phyloP scores from a whole-genome alignment of 53 echinoderm and acorn worm genomes.

The Glandiceps talaboti region DNA sequence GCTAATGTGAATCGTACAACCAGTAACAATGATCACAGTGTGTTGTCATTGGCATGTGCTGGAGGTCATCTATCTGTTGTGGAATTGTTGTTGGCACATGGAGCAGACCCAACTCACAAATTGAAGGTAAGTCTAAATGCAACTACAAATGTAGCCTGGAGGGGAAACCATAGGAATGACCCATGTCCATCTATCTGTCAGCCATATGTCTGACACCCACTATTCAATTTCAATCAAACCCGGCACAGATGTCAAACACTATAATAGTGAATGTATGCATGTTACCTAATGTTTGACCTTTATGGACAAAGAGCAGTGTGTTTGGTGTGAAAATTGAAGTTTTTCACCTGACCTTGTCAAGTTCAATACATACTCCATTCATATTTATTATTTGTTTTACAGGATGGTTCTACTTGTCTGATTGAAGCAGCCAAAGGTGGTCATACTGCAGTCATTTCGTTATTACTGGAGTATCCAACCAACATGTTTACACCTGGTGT shows the following conservation, averaged over 20 bases:
- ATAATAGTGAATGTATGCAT: too few relatives aligned
- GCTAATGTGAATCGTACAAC: constrained; percentile 94
- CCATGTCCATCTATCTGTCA: too few relatives aligned
- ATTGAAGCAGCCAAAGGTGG: constrained; percentile 98
- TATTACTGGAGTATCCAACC: constrained; percentile 77
- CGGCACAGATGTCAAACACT: too few relatives aligned
- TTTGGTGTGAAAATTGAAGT: too few relatives aligned
- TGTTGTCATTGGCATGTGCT: constrained; percentile 78
- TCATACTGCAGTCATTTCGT: constrained; percentile 67
- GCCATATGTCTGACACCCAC: too few relatives aligned
- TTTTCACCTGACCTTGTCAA: too few relatives aligned
- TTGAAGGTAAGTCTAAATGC: constrained; percentile 31
- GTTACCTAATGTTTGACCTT: too few relatives aligned
- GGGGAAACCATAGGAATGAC: too few relatives aligned
- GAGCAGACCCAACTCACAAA: constrained; percentile 89
- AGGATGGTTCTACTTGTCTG: constrained; percentile 97
- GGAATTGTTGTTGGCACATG: constrained; percentile 67
- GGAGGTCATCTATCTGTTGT: constrained; percentile 94
- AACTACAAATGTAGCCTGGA: too few relatives aligned
- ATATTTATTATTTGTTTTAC: neutral
- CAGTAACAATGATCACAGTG: constrained; percentile 93
- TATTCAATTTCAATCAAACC: too few relatives aligned
- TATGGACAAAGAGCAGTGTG: too few relatives aligned
- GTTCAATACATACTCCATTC: too few relatives aligned
- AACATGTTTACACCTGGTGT: constrained; percentile 57